These are phyloP conservation scores for Hipparchia semele DNA, from an alignment of 2,888 invertebrate species.

Conservation along the genomic window DNA sequence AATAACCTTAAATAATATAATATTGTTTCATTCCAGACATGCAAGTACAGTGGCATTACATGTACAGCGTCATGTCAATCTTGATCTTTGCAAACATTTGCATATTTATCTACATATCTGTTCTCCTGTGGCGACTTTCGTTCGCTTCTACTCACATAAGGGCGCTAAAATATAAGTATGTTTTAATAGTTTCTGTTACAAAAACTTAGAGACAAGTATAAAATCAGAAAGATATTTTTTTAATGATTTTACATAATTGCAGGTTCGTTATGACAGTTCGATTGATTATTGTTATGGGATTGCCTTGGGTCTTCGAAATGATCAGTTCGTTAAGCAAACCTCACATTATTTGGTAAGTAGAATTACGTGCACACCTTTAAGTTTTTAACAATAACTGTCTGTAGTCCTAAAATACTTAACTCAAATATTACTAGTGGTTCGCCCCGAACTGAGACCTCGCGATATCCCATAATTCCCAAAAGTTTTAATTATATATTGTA, in stretches of 20 bases:
- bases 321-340: conserved; percentile 54
- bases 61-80: conserved; percentile 85
- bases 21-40: conserved; percentile 63
- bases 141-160: conserved; percentile 72
- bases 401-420: no score
- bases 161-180: conserved; percentile 82
- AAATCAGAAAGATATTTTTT: not conserved
- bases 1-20: not conserved
- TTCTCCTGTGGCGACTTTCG: conserved; percentile 79
- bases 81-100: conserved; percentile 81
- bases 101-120: conserved; percentile 84
- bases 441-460: no score
- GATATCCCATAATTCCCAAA: no score
- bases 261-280: conserved; percentile 84
- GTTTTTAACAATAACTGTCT: no score
- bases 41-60: conserved; percentile 83
- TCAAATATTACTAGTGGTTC: no score
- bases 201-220: not conserved
- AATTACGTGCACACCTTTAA: not conserved
- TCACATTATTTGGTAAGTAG: conserved; percentile 61
- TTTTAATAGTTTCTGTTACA: conserved; percentile 19
- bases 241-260: conserved; percentile 45
- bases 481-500: no score
- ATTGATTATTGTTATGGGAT: conserved; percentile 86
- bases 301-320: conserved; percentile 88